Percentiles rank a stretch among this genome's conserved stretches.
These are phyloP conservation scores for Sebastes oblongus DNA, from an alignment of 2,797 vertebrate species.

Conservation along the genomic window DNA sequence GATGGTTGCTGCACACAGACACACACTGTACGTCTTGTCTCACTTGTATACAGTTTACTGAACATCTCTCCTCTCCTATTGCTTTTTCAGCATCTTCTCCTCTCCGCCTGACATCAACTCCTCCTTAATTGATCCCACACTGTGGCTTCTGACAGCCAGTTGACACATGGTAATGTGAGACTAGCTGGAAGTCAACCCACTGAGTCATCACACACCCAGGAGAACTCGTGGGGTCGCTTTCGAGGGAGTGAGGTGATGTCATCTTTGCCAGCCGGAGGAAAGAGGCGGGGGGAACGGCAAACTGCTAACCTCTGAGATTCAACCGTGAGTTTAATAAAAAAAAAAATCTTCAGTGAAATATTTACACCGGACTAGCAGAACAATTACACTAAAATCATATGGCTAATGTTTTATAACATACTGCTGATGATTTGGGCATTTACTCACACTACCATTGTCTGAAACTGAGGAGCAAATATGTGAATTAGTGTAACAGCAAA, in stretches of 20 bases:
- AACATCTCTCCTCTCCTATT: constrained; percentile 20
- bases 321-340: background rate
- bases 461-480: background rate
- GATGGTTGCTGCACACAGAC: background rate
- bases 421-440: background rate
- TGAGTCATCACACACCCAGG: constrained; percentile 68
- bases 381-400: background rate
- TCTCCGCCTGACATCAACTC: constrained; percentile 59
- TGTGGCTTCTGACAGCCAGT: constrained; percentile 68
- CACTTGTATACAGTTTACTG: constrained; percentile 11
- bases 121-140: constrained; percentile 72
- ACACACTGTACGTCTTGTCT: background rate
- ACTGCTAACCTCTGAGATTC: background rate
- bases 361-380: background rate
- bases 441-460: background rate
- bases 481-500: background rate
- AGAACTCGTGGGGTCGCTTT: constrained; percentile 35
- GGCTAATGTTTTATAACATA: background rate
- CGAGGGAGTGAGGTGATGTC: constrained; percentile 55
- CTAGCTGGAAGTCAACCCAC: constrained; percentile 64
- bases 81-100: background rate
- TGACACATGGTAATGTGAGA: constrained; percentile 73
- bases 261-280: constrained; percentile 35
- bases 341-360: background rate
- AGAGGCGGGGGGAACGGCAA: background rate